Evolutionary conservation across 2,113 vertebrate species (phyloP), one percentile per base, ranked within the genome.

Genomic region (Nesospiza acunhae): DNA sequence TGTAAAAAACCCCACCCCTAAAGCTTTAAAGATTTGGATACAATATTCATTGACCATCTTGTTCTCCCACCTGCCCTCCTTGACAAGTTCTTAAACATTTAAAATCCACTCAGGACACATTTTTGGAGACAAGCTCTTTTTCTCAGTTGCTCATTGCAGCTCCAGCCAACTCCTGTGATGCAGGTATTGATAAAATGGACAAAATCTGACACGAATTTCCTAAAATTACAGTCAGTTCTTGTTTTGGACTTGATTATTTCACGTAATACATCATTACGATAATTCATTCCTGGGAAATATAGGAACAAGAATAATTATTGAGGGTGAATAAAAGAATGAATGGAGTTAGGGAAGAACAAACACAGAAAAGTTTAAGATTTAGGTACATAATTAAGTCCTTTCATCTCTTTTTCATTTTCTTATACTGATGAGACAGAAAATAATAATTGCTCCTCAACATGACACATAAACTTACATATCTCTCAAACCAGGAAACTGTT

Each of bases 301-400:
- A 73, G 46, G 35, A 88, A 44, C 42, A 76, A 76, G 63, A 86
- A 86, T 69, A 49, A n/a, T 69, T 96, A 69, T 37, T 80, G n/a
- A 77, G 42, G 27, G 18, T 74, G 72, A 88, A 92, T 42, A 41
- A 79, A 92, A 39, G 22, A 72, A 88, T 72, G 10, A 82, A 87
- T 52, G 6, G 18, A 90, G 18, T 76, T 31, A 84, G 28, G 9
- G n/a, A 92, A 79, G 41, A 86, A 76, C 37, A 89, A 86, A 86
- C 13, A 64, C 5, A 35, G 27, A 68, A 47, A 69, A 90, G 76
- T 23, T 60, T 64, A 56, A 69, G 19, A 69, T 58, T 69, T 69
- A 80, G 37, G 9, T 66, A 53, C 6, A 37, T 8, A 62, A 52
- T 14, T 62, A 83, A 72, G 11, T 41, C 5, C 5, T 63, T 68